Evolutionary conservation across 2,888 invertebrate genomes (phyloP).

Genomic region (Cephus pygmeus): DNA sequence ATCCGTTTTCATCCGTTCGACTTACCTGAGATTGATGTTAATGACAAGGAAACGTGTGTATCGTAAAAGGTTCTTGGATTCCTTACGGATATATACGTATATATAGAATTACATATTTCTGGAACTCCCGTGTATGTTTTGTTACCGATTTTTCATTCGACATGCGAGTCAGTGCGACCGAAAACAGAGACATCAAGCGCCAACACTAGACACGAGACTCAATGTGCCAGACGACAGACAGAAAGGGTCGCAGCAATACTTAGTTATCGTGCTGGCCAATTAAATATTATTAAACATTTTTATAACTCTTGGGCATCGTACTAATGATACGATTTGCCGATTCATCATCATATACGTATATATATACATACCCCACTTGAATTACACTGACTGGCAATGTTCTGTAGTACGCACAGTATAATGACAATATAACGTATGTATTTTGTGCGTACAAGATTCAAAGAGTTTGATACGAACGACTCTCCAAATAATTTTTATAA

Average conservation of each 20-base stretch:
- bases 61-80: neutral
- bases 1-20: neutral
- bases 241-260: conserved; percentile 40
- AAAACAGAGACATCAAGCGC: conserved; percentile 50
- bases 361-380: neutral
- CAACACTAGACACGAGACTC: conserved; percentile 60
- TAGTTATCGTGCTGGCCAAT: conserved; percentile 4
- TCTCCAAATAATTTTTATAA: neutral
- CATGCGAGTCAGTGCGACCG: conserved; percentile 40
- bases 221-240: conserved; percentile 61
- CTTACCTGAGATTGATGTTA: neutral
- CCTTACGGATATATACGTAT: neutral
- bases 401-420: neutral
- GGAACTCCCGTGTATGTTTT: neutral
- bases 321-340: neutral
- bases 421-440: neutral
- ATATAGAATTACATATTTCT: neutral
- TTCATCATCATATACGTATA: conserved; percentile 9
- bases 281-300: neutral
- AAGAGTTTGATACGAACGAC: neutral
- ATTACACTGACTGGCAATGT: neutral
- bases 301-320: neutral
- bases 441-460: neutral
- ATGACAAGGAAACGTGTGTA: neutral
- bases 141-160: neutral